Conservation (phyloP, 2,113 vertebrate genomes). For the Nestor notabilis region DNA sequence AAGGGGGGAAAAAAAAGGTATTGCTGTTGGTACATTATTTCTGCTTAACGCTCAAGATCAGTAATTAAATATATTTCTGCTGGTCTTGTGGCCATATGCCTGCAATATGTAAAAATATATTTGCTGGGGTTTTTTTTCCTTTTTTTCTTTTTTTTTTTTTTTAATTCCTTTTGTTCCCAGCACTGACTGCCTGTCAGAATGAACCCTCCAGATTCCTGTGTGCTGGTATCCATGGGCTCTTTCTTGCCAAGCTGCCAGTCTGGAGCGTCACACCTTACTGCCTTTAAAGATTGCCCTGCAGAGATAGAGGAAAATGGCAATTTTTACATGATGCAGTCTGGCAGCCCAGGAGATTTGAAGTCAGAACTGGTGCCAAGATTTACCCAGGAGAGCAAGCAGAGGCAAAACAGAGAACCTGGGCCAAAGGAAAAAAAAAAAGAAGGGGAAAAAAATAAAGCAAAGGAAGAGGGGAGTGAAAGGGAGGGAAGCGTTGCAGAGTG, state of each 20-base stretch:
- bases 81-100: constrained; percentile 81
- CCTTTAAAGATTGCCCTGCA: constrained; percentile 99
- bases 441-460: background rate
- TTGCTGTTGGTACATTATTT: constrained; percentile 62
- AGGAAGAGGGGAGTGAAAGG: background rate
- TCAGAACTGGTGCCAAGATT: constrained; percentile 96
- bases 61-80: constrained; percentile 83
- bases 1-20: constrained; percentile 58
- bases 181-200: constrained; percentile 79
- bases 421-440: constrained; percentile 64
- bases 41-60: constrained; percentile 65
- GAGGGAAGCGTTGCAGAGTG: background rate
- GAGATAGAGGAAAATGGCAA: constrained; percentile 91
- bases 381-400: constrained; percentile 92
- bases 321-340: constrained; percentile 95
- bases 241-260: constrained; percentile 98
- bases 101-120: constrained; percentile 81
- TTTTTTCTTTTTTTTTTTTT: constrained; percentile 44
- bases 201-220: constrained; percentile 86
- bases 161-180: constrained; percentile 78
- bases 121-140: background rate
- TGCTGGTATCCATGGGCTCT: constrained; percentile 91
- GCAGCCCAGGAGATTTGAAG: constrained; percentile 97
- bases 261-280: constrained; percentile 99
- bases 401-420: constrained; percentile 80